Evolutionary conservation across 2,113 vertebrate genomes (phyloP).

Genomic region (Mormyrus lacerda): DNA sequence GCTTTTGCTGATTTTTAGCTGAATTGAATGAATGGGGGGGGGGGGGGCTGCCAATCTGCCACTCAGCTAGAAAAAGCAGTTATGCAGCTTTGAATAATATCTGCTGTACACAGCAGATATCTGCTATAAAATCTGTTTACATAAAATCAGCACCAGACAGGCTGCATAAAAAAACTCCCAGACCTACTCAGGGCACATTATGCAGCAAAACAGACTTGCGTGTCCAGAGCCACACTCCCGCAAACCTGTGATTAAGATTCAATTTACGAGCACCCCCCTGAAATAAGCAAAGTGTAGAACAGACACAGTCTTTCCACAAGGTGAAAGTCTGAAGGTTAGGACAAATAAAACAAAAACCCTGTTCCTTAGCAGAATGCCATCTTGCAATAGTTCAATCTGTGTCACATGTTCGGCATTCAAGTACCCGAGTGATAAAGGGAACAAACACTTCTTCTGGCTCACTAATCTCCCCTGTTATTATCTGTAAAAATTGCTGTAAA

Average conservation of each 20-base stretch:
- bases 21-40: not conserved
- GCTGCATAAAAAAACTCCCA: conserved; percentile 23
- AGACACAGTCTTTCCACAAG: not conserved
- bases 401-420: not conserved
- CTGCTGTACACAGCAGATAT: not conserved
- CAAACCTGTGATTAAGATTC: conserved; percentile 40
- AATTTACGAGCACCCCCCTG: conserved; percentile 13
- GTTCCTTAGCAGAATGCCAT: not conserved
- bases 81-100: not conserved
- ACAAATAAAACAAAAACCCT: not conserved
- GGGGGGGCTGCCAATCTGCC: not conserved
- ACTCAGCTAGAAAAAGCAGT: not conserved
- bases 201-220: conserved; percentile 45
- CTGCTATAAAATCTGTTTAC: not conserved
- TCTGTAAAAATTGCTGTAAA: not conserved
- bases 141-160: not conserved
- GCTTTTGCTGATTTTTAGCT: not conserved
- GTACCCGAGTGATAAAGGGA: not conserved
- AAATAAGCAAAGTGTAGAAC: conserved; percentile 25
- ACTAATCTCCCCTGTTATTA: not conserved
- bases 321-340: not conserved
- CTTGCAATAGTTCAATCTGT: not conserved
- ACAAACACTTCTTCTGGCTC: not conserved
- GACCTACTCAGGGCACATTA: conserved; percentile 45
- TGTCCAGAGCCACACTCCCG: conserved; percentile 41